Evolutionary conservation across 2,797 vertebrate species (phyloP), one percentile per base, ranked within the genome.

Genomic region (Coregonus sp.): DNA sequence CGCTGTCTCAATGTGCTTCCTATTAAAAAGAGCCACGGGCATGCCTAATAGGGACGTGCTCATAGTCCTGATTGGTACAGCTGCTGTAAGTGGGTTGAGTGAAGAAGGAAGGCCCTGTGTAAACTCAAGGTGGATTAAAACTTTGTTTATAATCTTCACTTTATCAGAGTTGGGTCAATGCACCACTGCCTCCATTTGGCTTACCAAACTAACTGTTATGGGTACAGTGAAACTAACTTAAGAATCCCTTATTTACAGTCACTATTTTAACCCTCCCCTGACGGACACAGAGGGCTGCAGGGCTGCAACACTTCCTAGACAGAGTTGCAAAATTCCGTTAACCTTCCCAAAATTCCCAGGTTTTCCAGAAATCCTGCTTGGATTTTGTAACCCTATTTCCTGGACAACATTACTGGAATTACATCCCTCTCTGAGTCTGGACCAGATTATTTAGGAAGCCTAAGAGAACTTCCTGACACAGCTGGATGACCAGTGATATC

Each of bases 1-100:
- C 29, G 72, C 70, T 75, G 79, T 77, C 77, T 79, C 73, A 66
- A 81, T 76, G 73, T 20, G 74, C 3, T 78, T 78, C 77, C 78
- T 68, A 84, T 90, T 89, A 90, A 86, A 86, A 88, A 65, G 2
- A 14, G 86, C 89, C 86, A 1, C 35, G 59, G 85, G 90, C 80
- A 0, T 80, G 84, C 83, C 87, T 79, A 77, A 72, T 50, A 75
- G 87, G 80, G 76, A 83, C 76, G 73, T 12, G 4, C 20, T 89
- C 77, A 52, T 67, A 78, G 75, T 70, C 9, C 4, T n/a, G 9
- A n/a, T 31, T 79, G 80, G 70, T 35, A 61, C 47, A 69, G 70
- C 80, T 83, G 84, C 75, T 69, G 59, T 5, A 15, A 5, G 37
- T 9, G 18, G 59, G 47, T n/a, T 66, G 47, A 18, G 25, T 3